Evolutionary conservation across 2,113 vertebrate genomes (phyloP).

Genomic region (Brachirus orientalis): DNA sequence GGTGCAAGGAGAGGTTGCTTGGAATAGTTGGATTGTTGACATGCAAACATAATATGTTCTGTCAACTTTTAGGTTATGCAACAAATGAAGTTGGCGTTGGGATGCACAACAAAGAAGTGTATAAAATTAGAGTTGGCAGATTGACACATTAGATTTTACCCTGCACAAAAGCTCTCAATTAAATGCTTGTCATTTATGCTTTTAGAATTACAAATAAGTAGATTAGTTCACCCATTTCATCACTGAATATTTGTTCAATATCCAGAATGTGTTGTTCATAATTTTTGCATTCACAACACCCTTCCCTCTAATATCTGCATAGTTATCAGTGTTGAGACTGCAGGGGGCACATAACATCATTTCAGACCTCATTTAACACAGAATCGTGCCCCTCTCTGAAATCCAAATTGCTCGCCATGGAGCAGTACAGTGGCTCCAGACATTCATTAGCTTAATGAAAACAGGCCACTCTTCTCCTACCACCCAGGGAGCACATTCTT

Average conservation of each 20-base stretch:
- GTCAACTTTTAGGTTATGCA: neutral
- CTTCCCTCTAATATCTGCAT: constrained; percentile 44
- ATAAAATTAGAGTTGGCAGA: neutral
- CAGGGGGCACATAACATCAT: constrained; percentile 77
- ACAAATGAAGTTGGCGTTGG: too few relatives aligned
- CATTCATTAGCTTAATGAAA: constrained; percentile 87
- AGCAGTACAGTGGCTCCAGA: constrained; percentile 77
- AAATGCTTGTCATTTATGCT: constrained; percentile 1
- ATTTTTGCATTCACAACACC: constrained; percentile 42
- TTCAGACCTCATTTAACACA: constrained; percentile 83
- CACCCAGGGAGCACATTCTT: constrained; percentile 66
- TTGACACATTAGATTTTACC: neutral
- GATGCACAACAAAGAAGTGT: neutral
- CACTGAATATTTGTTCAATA: constrained; percentile 28
- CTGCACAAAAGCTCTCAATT: neutral
- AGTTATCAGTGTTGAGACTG: constrained; percentile 62
- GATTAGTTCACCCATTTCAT: constrained; percentile 13
- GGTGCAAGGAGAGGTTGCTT: too few relatives aligned
- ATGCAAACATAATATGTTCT: too few relatives aligned
- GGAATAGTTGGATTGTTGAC: too few relatives aligned
- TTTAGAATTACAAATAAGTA: constrained; percentile 17
- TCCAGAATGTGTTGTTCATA: constrained; percentile 34
- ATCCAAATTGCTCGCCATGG: constrained; percentile 77
- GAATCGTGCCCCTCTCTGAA: constrained; percentile 73
- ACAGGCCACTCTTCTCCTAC: constrained; percentile 79